Conservation (phyloP, 2,888 invertebrate genomes). For the Lypha dubia region DNA sequence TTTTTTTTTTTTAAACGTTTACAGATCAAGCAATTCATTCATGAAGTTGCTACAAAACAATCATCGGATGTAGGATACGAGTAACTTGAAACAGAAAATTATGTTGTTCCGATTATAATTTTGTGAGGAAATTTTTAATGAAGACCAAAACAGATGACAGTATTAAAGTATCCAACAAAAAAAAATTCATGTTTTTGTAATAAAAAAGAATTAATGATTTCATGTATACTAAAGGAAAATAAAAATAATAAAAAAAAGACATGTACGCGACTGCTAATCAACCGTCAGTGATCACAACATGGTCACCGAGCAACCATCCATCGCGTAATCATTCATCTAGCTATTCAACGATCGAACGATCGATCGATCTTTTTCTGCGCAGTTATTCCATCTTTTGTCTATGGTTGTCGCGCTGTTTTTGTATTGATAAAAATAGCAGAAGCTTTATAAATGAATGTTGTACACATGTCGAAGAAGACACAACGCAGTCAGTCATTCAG, state of each 20-base stretch:
- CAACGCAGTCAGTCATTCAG: conserved; percentile 27
- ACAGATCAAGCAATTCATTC: conserved; percentile 45
- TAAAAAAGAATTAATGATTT: conserved; percentile 13
- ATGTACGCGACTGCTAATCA: conserved; percentile 55
- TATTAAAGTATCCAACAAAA: conserved; percentile 64
- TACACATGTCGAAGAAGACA: conserved; percentile 55
- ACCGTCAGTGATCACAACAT: conserved; percentile 63
- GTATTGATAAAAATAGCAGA: conserved; percentile 52
- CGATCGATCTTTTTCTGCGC: conserved; percentile 6
- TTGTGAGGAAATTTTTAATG: conserved; percentile 43
- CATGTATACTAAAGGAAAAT: conserved; percentile 7
- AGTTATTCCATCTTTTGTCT: conserved; percentile 2
- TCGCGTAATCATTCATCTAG: conserved; percentile 46
- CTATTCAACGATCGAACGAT: conserved; percentile 8
- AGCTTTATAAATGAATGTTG: conserved; percentile 66
- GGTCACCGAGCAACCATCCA: conserved; percentile 42
- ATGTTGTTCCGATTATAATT: conserved; percentile 47
- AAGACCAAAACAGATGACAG: conserved; percentile 57
- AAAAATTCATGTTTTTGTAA: conserved; percentile 62
- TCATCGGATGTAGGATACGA: conserved; percentile 21
- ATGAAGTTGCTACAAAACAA: conserved; percentile 47
- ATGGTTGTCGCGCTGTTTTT: conserved; percentile 5
- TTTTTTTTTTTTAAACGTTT: conserved; percentile 30
- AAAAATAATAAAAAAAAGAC: conserved; percentile 28
- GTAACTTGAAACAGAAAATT: conserved; percentile 39